Evolutionary conservation across 2,113 vertebrate species (phyloP).

Genomic region (Xenopus tropicalis): UCB_Xtro_10.0 CM004447.2:20083001-20083500

Average conservation of each 20-base stretch:
- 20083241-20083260: constrained; percentile 48
- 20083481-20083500: no score
- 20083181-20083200: constrained; percentile 66
- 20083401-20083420: no score
- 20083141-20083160: constrained; percentile 62
- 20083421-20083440: no score
- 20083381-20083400: no score
- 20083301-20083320: neutral
- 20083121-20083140: constrained; percentile 51
- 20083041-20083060: no score
- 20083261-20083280: constrained; percentile 26
- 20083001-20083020: no score
- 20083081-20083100: constrained; percentile 64
- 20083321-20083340: no score
- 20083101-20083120: constrained; percentile 57
- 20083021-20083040: no score
- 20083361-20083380: no score
- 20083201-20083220: constrained; percentile 42
- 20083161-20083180: constrained; percentile 50
- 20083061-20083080: constrained; percentile 35
- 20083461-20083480: no score
- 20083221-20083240: constrained; percentile 53
- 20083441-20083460: no score
- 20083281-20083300: constrained; percentile 41
- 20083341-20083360: no score